Evolutionary conservation across 1,140 invertebrate genomes (phyloP), one percentile per base, ranked within the genome.

Genomic region (Zaprionus tsacasi): DNA sequence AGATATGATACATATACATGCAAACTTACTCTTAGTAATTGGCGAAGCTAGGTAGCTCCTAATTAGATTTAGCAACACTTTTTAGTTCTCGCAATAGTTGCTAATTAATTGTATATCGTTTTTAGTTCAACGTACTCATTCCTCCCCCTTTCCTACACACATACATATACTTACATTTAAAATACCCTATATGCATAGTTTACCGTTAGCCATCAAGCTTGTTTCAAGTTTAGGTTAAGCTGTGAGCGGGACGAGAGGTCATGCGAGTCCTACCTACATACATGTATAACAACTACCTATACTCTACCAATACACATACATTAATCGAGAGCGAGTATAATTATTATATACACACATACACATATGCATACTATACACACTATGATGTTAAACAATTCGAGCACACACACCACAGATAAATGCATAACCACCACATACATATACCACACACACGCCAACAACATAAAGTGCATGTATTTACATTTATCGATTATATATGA

Each of bases 1-100:
- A 73, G 48, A 79, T 38, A 61, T 38, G 40, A 70, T 66, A 76
- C 48, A 83, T 36, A 64, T 35, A 66, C 52, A 60, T 17, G 25
- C 13, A 43, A 55, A 66, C 25, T 60, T 70, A 76, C 56, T 52
- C 55, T 60, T 60, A 52, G 64, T 83, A 86, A 86, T 82, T 78
- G 70, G 83, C 78, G 64, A 70, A 65, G 58, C 58, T 88, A 87
- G 1, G 6, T 35, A 35, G 85, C 70, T 70, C 83, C 54, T 89
- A 89, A 78, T 69, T 88, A 88, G 83, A 59, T 60, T 73, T 83
- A 88, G 74, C 61, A 81, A 89, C 85, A 83, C 85, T 76, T 70
- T 88, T 88, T 88, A 88, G 83, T 88, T 88, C 71, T 58, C 73
- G 85, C 83, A 88, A 88, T 88, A 88, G 85, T 78, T 75, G 80